Conservation (phyloP, 2,797 vertebrate genomes). For the Apodemus agrarius region DNA sequence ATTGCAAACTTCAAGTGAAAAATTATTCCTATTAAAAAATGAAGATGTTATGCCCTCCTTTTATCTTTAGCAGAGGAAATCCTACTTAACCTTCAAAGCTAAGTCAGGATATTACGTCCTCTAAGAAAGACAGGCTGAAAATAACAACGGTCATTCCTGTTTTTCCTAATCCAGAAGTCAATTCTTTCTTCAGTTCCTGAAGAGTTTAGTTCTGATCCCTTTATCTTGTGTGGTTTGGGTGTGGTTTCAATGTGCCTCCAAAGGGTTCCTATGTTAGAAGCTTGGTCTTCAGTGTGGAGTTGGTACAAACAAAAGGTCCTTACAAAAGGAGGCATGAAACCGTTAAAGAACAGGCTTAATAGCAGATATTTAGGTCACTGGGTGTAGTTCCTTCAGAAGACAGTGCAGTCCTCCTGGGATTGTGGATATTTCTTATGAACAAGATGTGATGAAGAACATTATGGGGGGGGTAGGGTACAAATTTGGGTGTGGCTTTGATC, state of each 20-base stretch:
- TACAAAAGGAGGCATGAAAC: not conserved
- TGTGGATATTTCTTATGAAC: not conserved
- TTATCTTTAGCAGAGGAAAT: constrained; percentile 50
- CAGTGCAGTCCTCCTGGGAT: not conserved
- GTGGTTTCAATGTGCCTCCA: not conserved
- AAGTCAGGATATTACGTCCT: constrained; percentile 38
- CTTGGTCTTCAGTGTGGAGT: not conserved
- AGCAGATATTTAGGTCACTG: not conserved
- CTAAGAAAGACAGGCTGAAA: not conserved
- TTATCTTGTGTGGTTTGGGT: not conserved
- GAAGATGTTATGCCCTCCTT: constrained; percentile 45
- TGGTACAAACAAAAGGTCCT: no score
- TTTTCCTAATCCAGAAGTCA: constrained; percentile 32
- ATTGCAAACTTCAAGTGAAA: constrained; percentile 36
- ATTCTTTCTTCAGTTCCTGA: not conserved
- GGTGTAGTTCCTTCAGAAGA: not conserved
- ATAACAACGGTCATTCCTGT: not conserved
- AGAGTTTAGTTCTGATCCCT: not conserved
- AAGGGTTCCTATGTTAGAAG: not conserved
- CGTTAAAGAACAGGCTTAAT: not conserved
- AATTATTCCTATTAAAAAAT: constrained; percentile 62
- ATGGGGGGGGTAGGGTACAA: not conserved
- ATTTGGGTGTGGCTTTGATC: not conserved
- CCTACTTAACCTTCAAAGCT: constrained; percentile 51
- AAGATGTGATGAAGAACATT: not conserved